Conservation (phyloP, 2,888 invertebrate genomes). For the Drosophila sordidula region DNA sequence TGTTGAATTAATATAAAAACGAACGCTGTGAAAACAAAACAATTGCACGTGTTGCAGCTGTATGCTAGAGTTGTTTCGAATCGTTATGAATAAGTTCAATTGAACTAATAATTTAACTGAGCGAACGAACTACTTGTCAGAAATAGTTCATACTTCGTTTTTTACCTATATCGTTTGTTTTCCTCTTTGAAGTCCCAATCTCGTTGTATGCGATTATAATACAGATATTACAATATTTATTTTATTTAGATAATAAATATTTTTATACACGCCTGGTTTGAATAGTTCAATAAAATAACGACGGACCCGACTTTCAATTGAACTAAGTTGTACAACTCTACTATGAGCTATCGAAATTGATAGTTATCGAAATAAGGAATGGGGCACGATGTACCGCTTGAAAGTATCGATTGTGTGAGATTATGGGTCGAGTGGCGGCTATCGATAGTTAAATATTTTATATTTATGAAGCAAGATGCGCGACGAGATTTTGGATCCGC, state of each 20-base stretch:
- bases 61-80: not conserved
- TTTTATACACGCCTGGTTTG: too few relatives aligned
- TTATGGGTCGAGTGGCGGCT: not conserved
- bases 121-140: not conserved
- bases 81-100: not conserved
- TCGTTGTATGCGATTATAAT: not conserved
- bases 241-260: too few relatives aligned
- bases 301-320: too few relatives aligned
- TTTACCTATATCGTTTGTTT: too few relatives aligned
- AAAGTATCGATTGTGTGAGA: not conserved
- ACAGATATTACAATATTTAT: too few relatives aligned
- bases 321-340: too few relatives aligned
- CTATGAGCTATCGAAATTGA: constrained; percentile 7
- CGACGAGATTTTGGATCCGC: constrained; percentile 87
- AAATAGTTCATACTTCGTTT: not conserved
- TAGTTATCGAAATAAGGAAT: constrained; percentile 21
- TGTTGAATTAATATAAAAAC: constrained; percentile 17
- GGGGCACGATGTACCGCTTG: not conserved
- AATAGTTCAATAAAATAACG: too few relatives aligned
- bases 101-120: not conserved
- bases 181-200: not conserved
- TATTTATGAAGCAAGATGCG: constrained; percentile 74
- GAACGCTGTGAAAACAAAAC: constrained; percentile 55
- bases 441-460: constrained; percentile 28
- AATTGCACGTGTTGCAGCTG: constrained; percentile 72